A percentile compares a stretch with the other conserved stretches of the same genome.
These are phyloP conservation scores for Amphipyra tragopoginis DNA, from an alignment of 2,888 invertebrate species.

Conservation along the genomic window DNA sequence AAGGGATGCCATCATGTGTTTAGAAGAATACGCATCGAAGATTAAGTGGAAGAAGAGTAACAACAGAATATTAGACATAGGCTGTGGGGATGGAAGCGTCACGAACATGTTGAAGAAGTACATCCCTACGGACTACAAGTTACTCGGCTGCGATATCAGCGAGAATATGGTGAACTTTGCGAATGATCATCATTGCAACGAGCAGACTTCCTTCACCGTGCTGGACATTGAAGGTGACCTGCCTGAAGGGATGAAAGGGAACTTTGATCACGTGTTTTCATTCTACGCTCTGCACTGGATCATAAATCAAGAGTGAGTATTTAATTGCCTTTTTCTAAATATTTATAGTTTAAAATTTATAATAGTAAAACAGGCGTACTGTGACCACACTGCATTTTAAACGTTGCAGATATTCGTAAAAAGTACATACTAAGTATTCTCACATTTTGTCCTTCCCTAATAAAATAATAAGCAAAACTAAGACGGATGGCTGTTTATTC, in stretches of 20 bases:
- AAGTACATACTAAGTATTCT: too few species aligned
- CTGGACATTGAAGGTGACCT: conserved; percentile 90
- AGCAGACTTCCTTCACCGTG: conserved; percentile 83
- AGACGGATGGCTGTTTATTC: too few species aligned
- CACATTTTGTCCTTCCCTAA: too few species aligned
- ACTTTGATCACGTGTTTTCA: conserved; percentile 92
- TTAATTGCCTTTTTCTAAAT: not conserved
- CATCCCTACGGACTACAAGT: conserved; percentile 86
- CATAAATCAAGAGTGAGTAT: conserved; percentile 91
- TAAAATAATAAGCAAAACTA: too few species aligned
- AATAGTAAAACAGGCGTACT: too few species aligned
- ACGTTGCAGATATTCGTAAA: too few species aligned
- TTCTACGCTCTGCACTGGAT: conserved; percentile 95
- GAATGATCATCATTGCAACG: conserved; percentile 81
- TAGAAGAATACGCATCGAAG: conserved; percentile 90
- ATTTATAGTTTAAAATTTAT: too few species aligned
- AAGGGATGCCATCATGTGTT: conserved; percentile 82
- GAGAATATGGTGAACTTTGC: conserved; percentile 92
- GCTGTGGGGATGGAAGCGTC: conserved; percentile 93
- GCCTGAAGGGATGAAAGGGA: conserved; percentile 80
- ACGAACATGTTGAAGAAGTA: conserved; percentile 90
- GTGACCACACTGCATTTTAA: too few species aligned
- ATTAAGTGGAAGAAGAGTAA: conserved; percentile 87
- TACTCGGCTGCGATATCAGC: conserved; percentile 92
- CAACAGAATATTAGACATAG: conserved; percentile 91